Evolutionary conservation across 2,888 invertebrate species (phyloP).

Genomic region (Cryptosula pallasiana): DNA sequence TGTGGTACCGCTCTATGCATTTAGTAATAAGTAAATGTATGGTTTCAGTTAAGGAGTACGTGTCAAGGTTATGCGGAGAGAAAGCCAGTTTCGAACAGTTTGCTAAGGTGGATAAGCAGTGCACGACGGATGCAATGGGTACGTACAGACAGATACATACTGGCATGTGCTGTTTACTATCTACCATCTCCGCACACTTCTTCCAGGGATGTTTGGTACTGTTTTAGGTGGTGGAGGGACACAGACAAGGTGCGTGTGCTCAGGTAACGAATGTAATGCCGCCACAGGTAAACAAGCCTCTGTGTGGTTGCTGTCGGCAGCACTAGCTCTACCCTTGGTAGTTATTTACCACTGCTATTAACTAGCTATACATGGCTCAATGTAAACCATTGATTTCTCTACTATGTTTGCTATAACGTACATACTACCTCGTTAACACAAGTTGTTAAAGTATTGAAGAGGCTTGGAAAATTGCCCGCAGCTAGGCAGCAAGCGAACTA

Average conservation of each 20-base stretch:
- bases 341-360: too few species aligned
- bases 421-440: too few species aligned
- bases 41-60: neutral
- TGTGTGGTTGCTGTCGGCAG: neutral
- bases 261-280: neutral
- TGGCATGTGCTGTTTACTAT: too few species aligned
- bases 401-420: too few species aligned
- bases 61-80: slow-evolving; percentile 4
- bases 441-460: too few species aligned
- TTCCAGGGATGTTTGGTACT: neutral
- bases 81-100: neutral
- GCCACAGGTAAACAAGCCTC: neutral
- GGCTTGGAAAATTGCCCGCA: too few species aligned
- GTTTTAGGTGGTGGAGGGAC: slow-evolving; percentile 6
- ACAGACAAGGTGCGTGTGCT: slow-evolving; percentile 5
- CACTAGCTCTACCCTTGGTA: neutral
- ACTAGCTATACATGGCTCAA: too few species aligned
- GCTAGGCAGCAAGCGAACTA: too few species aligned
- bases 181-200: neutral
- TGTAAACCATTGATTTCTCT: too few species aligned
- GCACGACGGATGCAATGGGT: neutral
- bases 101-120: neutral
- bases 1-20: too few species aligned
- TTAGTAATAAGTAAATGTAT: too few species aligned
- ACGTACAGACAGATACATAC: too few species aligned